phyloP scores from a whole-genome alignment of 2,797 vertebrate species.

The Hyperoplus immaculatus region DNA sequence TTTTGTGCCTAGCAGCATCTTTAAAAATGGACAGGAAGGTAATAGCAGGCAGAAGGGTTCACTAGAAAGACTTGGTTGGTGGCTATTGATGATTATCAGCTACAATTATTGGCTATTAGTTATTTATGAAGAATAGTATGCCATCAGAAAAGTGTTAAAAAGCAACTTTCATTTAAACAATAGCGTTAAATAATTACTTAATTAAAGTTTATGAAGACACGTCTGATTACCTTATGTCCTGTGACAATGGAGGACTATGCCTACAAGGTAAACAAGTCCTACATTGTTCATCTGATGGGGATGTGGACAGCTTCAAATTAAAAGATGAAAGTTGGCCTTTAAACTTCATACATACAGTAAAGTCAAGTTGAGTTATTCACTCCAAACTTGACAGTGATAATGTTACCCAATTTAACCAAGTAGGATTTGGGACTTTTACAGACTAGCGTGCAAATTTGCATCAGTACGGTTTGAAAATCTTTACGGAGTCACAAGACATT shows the following conservation, averaged over 20 bases:
- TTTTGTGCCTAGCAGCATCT: neutral
- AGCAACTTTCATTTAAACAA: no score
- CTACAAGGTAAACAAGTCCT: neutral
- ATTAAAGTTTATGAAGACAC: neutral
- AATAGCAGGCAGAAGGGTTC: neutral
- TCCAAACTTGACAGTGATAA: neutral
- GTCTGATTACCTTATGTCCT: neutral
- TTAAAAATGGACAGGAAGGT: neutral
- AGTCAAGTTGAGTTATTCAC: neutral
- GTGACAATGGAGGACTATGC: neutral
- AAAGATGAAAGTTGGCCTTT: slow-evolving; percentile 2
- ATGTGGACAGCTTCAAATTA: neutral
- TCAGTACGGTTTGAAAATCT: neutral
- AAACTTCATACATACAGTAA: neutral
- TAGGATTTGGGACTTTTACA: slow-evolving; percentile 4
- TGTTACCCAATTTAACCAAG: neutral
- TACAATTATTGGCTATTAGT: neutral
- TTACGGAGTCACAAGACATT: slow-evolving; percentile 1
- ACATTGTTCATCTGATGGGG: neutral
- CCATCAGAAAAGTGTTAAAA: neutral
- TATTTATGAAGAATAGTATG: neutral
- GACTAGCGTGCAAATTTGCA: slow-evolving; percentile 1
- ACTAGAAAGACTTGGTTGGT: neutral
- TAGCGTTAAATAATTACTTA: neutral
- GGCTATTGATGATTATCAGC: neutral